Percentiles rank a stretch among this genome's conserved stretches.
phyloP scores from a whole-genome alignment of 2,888 invertebrate species.

The Lordiphosa andalusiaca region DNA sequence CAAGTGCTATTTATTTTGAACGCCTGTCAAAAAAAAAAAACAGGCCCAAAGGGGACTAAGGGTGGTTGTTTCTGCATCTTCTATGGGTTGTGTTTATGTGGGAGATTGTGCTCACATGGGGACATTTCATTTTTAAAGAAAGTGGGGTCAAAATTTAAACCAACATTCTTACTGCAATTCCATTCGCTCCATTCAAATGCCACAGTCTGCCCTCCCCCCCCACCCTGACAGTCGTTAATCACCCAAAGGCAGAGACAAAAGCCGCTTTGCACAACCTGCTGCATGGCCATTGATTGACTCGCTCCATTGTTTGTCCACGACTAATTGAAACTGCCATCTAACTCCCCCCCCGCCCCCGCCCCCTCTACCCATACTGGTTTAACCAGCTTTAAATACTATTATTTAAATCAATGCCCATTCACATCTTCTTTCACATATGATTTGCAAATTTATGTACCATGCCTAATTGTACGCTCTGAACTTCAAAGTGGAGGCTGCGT shows the following conservation, averaged over 20 bases:
- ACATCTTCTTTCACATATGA: conserved; percentile 50
- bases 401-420: conserved; percentile 76
- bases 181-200: too few species aligned
- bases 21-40: conserved; percentile 44
- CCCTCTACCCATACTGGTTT: too few species aligned
- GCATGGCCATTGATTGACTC: conserved; percentile 17
- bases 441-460: conserved; percentile 77
- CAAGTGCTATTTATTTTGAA: conserved; percentile 71
- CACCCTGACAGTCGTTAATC: too few species aligned
- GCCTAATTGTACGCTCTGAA: conserved; percentile 72
- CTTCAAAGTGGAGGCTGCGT: conserved; percentile 47
- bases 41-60: not conserved
- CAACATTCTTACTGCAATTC: too few species aligned
- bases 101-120: conserved; percentile 9
- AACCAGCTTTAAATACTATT: conserved; percentile 68
- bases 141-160: too few species aligned
- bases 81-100: not conserved
- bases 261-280: conserved; percentile 11
- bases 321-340: conserved; percentile 44
- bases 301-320: conserved; percentile 7
- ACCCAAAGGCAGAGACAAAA: too few species aligned
- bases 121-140: too few species aligned
- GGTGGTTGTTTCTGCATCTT: conserved; percentile 44
- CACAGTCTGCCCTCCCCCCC: too few species aligned
- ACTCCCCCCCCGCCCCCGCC: conserved; percentile 8